Conservation (phyloP, 2,888 invertebrate genomes). For the Habroteleia sp. region DNA sequence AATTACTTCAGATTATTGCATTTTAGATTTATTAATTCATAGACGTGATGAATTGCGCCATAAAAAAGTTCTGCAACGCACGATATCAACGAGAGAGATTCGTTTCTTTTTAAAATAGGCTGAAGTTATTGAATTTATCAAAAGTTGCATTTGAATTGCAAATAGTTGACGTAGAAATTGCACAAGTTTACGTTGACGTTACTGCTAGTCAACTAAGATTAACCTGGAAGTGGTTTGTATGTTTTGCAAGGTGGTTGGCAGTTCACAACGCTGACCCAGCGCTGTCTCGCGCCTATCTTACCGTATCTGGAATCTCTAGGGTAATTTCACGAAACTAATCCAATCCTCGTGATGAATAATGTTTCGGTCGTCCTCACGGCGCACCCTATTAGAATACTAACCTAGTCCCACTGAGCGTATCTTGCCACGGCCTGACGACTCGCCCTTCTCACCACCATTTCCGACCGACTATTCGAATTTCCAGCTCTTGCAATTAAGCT, state of each 20-base stretch:
- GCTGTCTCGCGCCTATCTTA: constrained; percentile 61
- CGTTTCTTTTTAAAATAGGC: constrained; percentile 22
- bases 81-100: not conserved
- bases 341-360: constrained; percentile 71
- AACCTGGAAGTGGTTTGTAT: constrained; percentile 51
- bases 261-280: constrained; percentile 56
- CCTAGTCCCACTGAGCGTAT: constrained; percentile 57
- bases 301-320: constrained; percentile 65
- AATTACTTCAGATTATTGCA: constrained; percentile 18
- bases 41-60: constrained; percentile 21
- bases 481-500: constrained; percentile 58
- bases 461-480: constrained; percentile 51
- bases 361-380: constrained; percentile 67
- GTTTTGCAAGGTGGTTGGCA: constrained; percentile 56
- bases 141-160: constrained; percentile 51
- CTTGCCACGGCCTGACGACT: constrained; percentile 49
- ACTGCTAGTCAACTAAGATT: constrained; percentile 59
- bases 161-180: constrained; percentile 46
- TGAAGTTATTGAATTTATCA: constrained; percentile 51
- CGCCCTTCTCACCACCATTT: constrained; percentile 50
- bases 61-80: constrained; percentile 2
- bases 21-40: constrained; percentile 14
- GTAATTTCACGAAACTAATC: constrained; percentile 72
- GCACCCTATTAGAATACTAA: constrained; percentile 64
- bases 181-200: constrained; percentile 41